These are phyloP conservation scores for Gobionotothen gibberifrons DNA, from an alignment of 2,797 vertebrate genomes.

Conservation along the genomic window DNA sequence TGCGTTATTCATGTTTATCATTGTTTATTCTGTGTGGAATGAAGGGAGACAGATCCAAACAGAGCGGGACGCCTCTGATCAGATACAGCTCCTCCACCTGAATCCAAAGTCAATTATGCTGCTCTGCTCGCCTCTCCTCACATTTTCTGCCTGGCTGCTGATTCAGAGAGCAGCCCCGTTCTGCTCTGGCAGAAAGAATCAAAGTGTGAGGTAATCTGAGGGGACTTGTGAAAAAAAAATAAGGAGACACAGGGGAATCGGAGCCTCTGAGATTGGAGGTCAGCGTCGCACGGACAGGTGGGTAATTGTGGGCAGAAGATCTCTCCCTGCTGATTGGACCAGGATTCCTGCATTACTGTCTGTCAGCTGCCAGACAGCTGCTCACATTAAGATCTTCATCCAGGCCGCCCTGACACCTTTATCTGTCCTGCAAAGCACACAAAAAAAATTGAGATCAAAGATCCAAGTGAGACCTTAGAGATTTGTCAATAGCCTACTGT, in stretches of 20 bases:
- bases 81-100: conserved; percentile 58
- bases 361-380: conserved; percentile 70
- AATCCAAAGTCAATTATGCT: conserved; percentile 67
- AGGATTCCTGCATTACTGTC: conserved; percentile 48
- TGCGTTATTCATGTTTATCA: conserved; percentile 50
- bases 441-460: conserved; percentile 36
- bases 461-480: conserved; percentile 34
- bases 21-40: conserved; percentile 47
- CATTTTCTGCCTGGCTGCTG: conserved; percentile 68
- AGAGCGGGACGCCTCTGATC: conserved; percentile 53
- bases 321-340: conserved; percentile 12
- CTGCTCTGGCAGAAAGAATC: conserved; percentile 54
- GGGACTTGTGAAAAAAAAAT: conserved; percentile 47
- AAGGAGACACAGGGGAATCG: conserved; percentile 13
- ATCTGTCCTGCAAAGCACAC: conserved; percentile 10
- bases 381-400: conserved; percentile 47
- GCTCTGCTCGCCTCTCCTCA: conserved; percentile 50
- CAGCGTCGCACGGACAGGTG: conserved; percentile 51
- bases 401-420: conserved; percentile 5
- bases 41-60: conserved; percentile 47
- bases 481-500: conserved; percentile 29
- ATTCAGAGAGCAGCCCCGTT: conserved; percentile 47
- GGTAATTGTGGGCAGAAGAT: conserved; percentile 68
- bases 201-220: conserved; percentile 65
- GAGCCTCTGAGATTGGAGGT: conserved; percentile 55